Evolutionary conservation across 2,797 vertebrate genomes (phyloP).

Genomic region (Lophura swinhoii): DNA sequence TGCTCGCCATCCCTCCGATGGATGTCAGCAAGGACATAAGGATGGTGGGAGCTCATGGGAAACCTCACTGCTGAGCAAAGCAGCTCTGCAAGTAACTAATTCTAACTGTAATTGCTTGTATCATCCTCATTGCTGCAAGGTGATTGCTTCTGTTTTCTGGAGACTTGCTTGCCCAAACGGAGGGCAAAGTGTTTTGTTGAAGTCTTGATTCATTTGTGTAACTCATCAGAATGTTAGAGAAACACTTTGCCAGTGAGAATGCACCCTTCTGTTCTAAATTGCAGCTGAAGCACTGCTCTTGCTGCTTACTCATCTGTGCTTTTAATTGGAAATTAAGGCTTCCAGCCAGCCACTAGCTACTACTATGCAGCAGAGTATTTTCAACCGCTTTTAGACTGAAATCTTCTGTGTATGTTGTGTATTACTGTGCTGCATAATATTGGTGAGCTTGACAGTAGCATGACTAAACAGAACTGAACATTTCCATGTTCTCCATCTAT

Average conservation of each 20-base stretch:
- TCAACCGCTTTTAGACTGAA: neutral
- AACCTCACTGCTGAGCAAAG: neutral
- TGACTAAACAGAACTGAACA: slow-evolving; percentile 1
- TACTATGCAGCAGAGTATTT: neutral
- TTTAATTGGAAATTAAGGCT: neutral
- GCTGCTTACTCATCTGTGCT: neutral
- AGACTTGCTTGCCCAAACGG: neutral
- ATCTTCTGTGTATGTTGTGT: neutral
- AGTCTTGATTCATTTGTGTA: neutral
- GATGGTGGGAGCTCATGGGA: neutral
- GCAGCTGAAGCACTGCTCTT: neutral
- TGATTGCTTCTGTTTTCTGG: neutral
- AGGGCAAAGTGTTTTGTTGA: neutral
- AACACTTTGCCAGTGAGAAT: neutral
- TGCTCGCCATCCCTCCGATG: neutral
- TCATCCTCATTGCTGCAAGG: neutral
- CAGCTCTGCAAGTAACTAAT: neutral
- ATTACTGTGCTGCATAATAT: neutral
- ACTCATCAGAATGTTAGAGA: neutral
- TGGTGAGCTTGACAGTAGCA: neutral
- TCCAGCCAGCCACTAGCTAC: neutral
- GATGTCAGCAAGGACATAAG: neutral
- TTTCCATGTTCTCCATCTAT: neutral
- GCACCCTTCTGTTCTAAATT: neutral
- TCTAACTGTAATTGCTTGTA: neutral